A percentile compares a stretch with the other conserved stretches of the same genome.
phyloP scores from a whole-genome alignment of 2,797 vertebrate genomes.

The Molossus molossus region DNA sequence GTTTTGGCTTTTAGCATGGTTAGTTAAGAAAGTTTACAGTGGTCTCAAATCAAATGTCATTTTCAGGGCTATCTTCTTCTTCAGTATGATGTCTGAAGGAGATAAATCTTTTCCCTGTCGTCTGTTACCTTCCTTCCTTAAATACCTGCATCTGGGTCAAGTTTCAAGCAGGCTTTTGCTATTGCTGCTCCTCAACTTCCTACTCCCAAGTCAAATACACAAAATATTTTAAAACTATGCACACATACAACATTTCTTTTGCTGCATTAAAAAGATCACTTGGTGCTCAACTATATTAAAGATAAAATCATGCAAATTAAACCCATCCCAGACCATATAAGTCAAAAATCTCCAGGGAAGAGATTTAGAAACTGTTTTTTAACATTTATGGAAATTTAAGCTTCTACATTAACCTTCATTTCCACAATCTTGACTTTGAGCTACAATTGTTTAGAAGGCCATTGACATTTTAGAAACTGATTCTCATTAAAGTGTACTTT shows the following conservation, averaged over 20 bases:
- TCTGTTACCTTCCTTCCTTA: not conserved
- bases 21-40: not conserved
- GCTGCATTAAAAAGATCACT: not conserved
- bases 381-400: not conserved
- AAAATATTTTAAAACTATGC: not conserved
- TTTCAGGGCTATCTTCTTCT: not conserved
- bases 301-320: not conserved
- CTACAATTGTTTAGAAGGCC: not conserved
- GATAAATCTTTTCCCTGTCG: not conserved
- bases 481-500: not conserved
- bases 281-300: not conserved
- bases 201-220: not conserved
- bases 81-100: not conserved
- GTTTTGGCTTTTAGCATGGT: not conserved
- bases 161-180: not conserved
- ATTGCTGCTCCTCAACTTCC: not conserved
- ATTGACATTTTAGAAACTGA: not conserved
- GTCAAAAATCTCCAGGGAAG: not conserved
- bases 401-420: not conserved
- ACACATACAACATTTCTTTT: not conserved
- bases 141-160: not conserved
- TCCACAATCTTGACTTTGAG: not conserved
- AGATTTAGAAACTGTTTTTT: not conserved
- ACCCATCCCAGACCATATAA: not conserved
- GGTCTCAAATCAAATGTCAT: conserved; percentile 3